These are phyloP conservation scores for Antheraea assamensis DNA, from an alignment of 2,888 invertebrate genomes.

Conservation along the genomic window DNA sequence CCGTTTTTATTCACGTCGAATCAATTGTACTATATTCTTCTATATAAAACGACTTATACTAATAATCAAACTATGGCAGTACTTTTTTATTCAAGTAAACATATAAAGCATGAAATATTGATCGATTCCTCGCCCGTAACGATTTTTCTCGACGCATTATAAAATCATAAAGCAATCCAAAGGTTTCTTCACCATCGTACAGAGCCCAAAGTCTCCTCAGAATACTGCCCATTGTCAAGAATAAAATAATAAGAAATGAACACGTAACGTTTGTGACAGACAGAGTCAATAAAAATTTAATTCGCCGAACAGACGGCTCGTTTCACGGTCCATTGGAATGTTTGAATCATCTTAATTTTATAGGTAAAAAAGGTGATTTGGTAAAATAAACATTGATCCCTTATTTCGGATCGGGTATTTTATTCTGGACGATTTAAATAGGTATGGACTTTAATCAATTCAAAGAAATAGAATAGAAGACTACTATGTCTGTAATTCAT, in stretches of 20 bases:
- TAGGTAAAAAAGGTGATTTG: conserved; percentile 33
- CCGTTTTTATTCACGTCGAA: conserved; percentile 28
- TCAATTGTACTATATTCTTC: conserved; percentile 2
- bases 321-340: conserved; percentile 48
- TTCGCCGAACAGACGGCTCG: conserved; percentile 46
- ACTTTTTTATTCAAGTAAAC: background rate
- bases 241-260: conserved; percentile 43
- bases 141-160: no score
- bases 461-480: background rate
- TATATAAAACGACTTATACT: conserved; percentile 13
- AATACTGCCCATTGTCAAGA: conserved; percentile 8
- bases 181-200: background rate
- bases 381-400: conserved; percentile 27
- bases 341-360: conserved; percentile 42
- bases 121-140: no score
- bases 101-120: background rate
- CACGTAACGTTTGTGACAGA: conserved; percentile 39
- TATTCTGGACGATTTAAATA: conserved; percentile 3
- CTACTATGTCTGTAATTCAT: background rate
- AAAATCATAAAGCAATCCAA: no score
- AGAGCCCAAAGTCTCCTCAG: background rate
- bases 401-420: conserved; percentile 8
- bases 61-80: no score
- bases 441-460: background rate
- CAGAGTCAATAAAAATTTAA: conserved; percentile 48